Base-by-base conservation (phyloP, 2,797 vertebrate genomes). In the Ctenopoma multispine region DNA sequence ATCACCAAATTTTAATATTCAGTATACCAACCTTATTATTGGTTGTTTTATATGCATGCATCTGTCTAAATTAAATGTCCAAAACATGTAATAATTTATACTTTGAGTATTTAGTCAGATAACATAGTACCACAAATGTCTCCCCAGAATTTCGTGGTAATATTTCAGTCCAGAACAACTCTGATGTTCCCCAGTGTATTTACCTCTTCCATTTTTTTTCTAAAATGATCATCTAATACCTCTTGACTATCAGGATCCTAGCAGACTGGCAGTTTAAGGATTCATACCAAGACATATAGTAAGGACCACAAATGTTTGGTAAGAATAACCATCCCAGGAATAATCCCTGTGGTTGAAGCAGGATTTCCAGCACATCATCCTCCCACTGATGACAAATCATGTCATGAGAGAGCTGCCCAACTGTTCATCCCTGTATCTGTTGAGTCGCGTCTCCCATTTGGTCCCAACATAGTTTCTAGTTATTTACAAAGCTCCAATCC, bases 401-500 rank as follows among this genome's bases (percentile, higher is more conserved):
- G 60, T 79, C 81, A 81, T 9, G 54, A 75, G 67, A 78, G 58
- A 73, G 74, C 72, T 75, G 69, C 55, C 81, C 76, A 73, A 79
- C 81, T 78, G 76, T 72, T 88, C 75, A 55, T 79, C 69, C 74
- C 27, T 7, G 1, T 69, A 64, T 85, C 82, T 69, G 77, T 64
- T 54, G 59, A 61, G 75, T 79, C 82, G 82, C 75, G 41, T 54
- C 65, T 59, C 82, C 72, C 69, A 73, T 83, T 86, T 82, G 64
- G 49, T 73, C 46, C 34, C 77, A n/a, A 75, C 76, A 80, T 89
- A 87, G 78, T 91, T 82, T 86, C 73, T 83, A 64, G 59, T 87
- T 87, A 90, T 92, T 90, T 87, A 89, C 79, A 21, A 13, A 90
- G 76, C 71, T 61, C 55, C 79, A 82, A 83, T 77, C 83, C 77